Conservation (phyloP, 2,113 vertebrate species). For the Origma solitaria region DNA sequence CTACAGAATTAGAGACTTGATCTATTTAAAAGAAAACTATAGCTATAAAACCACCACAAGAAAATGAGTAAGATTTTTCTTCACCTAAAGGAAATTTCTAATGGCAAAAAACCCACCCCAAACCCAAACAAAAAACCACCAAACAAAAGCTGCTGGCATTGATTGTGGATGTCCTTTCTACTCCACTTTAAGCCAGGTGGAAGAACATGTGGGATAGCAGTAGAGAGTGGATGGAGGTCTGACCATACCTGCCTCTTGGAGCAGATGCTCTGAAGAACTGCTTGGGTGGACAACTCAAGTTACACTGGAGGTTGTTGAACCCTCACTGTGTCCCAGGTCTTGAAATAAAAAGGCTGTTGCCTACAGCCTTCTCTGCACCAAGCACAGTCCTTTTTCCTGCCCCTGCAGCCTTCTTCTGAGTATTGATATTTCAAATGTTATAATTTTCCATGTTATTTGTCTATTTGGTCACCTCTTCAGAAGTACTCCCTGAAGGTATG, state of each 20-base stretch:
- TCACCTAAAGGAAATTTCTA: background rate
- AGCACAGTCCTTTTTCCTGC: background rate
- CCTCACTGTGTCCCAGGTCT: background rate
- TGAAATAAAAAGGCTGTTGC: background rate
- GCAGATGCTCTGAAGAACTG: accelerated
- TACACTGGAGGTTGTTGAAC: background rate
- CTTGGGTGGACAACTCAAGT: background rate
- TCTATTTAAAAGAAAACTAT: background rate
- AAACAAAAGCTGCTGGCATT: background rate
- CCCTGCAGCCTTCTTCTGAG: background rate
- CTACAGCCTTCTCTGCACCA: background rate
- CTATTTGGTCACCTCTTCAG: background rate
- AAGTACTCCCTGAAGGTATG: background rate
- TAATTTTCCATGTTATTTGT: background rate
- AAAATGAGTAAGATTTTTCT: background rate
- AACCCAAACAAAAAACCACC: background rate
- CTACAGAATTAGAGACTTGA: background rate
- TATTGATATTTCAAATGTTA: background rate
- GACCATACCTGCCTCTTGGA: background rate
- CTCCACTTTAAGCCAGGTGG: background rate
- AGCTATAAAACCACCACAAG: background rate
- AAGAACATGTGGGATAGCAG: background rate
- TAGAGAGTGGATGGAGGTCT: background rate
- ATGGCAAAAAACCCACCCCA: background rate
- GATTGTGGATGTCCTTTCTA: background rate